phyloP scores from a whole-genome alignment of 2,888 invertebrate species.

The Nebria brevicollis region DNA sequence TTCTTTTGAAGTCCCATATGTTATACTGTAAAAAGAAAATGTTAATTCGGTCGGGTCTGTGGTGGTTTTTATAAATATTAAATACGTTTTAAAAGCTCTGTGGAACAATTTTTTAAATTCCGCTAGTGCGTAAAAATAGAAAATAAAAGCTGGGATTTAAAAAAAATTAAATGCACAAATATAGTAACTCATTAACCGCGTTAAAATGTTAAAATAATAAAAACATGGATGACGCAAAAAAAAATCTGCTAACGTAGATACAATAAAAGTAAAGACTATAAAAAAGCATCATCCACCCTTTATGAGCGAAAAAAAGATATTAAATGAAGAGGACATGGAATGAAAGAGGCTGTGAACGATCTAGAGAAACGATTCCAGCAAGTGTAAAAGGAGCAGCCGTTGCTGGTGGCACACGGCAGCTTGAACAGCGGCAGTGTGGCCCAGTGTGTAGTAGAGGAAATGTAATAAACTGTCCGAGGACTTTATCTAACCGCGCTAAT shows the following conservation, averaged over 20 bases:
- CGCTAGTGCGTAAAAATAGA: background rate
- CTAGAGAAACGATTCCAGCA: background rate
- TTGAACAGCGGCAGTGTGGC: background rate
- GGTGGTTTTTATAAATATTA: background rate
- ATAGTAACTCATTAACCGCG: too few species aligned
- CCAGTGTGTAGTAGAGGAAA: constrained; percentile 8
- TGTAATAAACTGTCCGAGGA: constrained; percentile 23
- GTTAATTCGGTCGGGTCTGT: background rate
- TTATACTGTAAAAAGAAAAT: background rate
- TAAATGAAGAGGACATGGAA: background rate
- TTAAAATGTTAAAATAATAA: background rate
- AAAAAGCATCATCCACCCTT: background rate
- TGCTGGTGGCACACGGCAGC: background rate
- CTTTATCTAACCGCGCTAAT: constrained; percentile 37
- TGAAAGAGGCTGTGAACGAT: too few species aligned
- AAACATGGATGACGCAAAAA: background rate
- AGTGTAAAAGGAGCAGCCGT: background rate
- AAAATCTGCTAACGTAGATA: background rate
- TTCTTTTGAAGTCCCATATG: background rate
- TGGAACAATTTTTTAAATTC: background rate
- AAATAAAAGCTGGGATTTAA: too few species aligned
- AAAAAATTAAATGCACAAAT: too few species aligned
- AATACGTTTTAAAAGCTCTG: background rate
- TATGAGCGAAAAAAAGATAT: background rate
- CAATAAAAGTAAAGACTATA: background rate